Evolutionary conservation across 2,797 vertebrate genomes (phyloP).

Genomic region (Pangasius krempfi): DNA sequence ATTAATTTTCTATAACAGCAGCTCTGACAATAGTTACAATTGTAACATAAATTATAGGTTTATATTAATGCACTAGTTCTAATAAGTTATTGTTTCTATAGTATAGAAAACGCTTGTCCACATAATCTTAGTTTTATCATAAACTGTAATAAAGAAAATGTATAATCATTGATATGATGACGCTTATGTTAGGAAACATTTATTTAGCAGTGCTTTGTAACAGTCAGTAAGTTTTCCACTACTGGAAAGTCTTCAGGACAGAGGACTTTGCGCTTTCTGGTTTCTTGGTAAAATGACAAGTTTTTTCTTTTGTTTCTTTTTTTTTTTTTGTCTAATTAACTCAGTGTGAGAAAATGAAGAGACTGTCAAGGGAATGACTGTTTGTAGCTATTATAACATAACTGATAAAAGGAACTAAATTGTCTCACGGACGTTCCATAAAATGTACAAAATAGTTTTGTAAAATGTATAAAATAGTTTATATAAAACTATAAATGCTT

Average conservation of each 20-base stretch:
- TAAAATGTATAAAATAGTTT: no score
- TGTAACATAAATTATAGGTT: neutral
- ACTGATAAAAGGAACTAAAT: neutral
- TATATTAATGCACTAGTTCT: neutral
- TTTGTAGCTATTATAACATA: neutral
- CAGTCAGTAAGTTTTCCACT: neutral
- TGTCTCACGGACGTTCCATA: neutral
- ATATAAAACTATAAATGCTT: neutral
- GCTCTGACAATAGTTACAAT: neutral
- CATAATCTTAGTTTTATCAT: neutral
- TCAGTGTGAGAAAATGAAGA: neutral
- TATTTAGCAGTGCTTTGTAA: neutral
- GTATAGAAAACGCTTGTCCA: neutral
- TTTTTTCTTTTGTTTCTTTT: no score
- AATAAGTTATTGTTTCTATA: neutral
- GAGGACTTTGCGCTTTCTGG: neutral
- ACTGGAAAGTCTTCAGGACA: neutral
- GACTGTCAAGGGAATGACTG: neutral
- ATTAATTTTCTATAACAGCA: neutral
- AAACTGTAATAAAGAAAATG: neutral
- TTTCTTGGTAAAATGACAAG: no score
- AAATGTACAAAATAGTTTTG: no score
- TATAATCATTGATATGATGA: neutral
- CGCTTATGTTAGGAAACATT: neutral
- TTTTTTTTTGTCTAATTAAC: neutral